Evolutionary conservation across 2,888 invertebrate species (phyloP).

Genomic region (Drosophila multiciliata): DNA sequence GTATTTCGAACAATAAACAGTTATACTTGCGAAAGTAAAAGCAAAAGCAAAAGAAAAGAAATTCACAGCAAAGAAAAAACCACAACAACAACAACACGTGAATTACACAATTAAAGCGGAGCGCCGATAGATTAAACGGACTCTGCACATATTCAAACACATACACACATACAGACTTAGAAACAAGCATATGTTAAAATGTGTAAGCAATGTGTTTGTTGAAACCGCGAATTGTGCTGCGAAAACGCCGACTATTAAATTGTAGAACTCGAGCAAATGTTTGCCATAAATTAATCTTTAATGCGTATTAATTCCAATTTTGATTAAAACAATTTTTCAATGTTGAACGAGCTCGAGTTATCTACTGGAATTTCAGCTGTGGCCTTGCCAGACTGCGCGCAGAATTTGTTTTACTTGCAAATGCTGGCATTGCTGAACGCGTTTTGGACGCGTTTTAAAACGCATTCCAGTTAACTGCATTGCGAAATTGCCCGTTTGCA

Average conservation of each 20-base stretch:
- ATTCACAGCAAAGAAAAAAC: constrained; percentile 26
- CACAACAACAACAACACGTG: constrained; percentile 1
- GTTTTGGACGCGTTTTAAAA: constrained; percentile 39
- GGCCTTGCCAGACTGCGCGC: neutral
- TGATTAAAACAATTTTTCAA: neutral
- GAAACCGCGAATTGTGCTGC: neutral
- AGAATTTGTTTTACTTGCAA: neutral
- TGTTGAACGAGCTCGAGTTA: neutral
- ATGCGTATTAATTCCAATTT: constrained; percentile 4
- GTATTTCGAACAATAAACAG: constrained; percentile 28
- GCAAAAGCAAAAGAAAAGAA: constrained; percentile 15
- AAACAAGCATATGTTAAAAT: neutral
- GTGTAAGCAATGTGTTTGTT: neutral
- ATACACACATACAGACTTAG: neutral
- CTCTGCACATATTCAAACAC: neutral
- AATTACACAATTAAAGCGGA: constrained; percentile 40
- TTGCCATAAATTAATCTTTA: constrained; percentile 7
- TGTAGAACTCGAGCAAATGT: constrained; percentile 6
- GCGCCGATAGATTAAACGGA: constrained; percentile 31
- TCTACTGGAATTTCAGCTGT: neutral
- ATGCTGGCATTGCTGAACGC: constrained; percentile 18
- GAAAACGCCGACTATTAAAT: constrained; percentile 5
- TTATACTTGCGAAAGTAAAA: constrained; percentile 34
- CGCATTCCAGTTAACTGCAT: constrained; percentile 8
- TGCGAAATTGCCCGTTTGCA: constrained; percentile 11